phyloP scores from a whole-genome alignment of 2,113 vertebrate genomes.

The Rhea pennata region DNA sequence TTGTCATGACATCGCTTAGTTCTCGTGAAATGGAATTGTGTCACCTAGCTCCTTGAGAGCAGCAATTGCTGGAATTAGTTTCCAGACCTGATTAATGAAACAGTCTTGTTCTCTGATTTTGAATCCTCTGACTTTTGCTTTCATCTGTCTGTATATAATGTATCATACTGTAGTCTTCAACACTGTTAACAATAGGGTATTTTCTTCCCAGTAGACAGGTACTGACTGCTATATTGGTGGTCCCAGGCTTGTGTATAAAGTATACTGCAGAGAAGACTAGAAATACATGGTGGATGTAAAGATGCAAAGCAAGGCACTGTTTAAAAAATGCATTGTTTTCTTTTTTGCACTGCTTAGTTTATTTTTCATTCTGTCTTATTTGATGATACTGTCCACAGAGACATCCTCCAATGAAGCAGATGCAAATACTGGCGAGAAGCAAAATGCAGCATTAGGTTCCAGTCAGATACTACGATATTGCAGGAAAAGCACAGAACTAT shows the following conservation, averaged over 20 bases:
- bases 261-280: slow-evolving; percentile 58
- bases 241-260: slow-evolving; percentile 67
- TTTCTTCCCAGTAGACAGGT: slow-evolving; percentile 63
- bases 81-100: slow-evolving; percentile 76
- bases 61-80: slow-evolving; percentile 58
- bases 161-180: slow-evolving; percentile 77
- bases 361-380: slow-evolving; percentile 64
- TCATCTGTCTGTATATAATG: slow-evolving; percentile 77
- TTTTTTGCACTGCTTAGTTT: slow-evolving; percentile 66
- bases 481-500: not conserved
- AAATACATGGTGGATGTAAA: slow-evolving; percentile 59
- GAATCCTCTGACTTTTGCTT: slow-evolving; percentile 67
- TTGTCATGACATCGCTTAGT: slow-evolving; percentile 35
- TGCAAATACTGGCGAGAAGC: slow-evolving; percentile 17
- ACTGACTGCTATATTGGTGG: slow-evolving; percentile 58
- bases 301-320: slow-evolving; percentile 62
- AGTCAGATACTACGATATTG: slow-evolving; percentile 9
- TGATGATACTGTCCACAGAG: slow-evolving; percentile 12
- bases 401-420: slow-evolving; percentile 46
- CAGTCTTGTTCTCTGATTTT: slow-evolving; percentile 60
- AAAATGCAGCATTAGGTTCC: slow-evolving; percentile 36
- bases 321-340: slow-evolving; percentile 56
- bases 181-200: slow-evolving; percentile 75
- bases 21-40: slow-evolving; percentile 61
- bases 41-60: slow-evolving; percentile 75